A percentile compares a stretch with the other conserved stretches of the same genome.
phyloP scores from a whole-genome alignment of 37 sponge, comb jelly and placozoan genomes.

The Petrosia ficiformis region DNA sequence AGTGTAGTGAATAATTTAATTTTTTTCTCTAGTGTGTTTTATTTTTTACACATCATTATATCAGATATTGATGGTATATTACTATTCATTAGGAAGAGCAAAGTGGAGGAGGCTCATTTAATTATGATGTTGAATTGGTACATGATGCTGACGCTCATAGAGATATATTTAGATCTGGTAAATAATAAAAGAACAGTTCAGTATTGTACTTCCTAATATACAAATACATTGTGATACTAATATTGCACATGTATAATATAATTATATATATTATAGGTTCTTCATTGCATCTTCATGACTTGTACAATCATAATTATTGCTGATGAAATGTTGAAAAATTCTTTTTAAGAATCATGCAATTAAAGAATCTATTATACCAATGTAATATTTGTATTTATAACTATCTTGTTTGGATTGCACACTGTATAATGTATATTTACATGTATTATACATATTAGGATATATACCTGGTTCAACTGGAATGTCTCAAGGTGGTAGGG shows the following conservation, averaged over 20 bases:
- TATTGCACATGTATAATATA: not conserved
- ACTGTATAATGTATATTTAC: no score
- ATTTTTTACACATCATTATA: not conserved
- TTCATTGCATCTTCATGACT: not conserved
- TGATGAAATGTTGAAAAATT: no score
- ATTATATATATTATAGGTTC: not conserved
- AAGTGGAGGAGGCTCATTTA: conserved; percentile 74
- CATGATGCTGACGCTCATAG: conserved; percentile 77
- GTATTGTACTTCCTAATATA: not conserved
- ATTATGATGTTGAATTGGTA: conserved; percentile 89
- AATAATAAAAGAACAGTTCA: no score
- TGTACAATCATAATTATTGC: no score
- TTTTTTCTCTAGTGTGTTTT: not conserved
- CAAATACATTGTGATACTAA: not conserved
- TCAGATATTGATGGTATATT: no score
- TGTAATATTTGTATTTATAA: no score
- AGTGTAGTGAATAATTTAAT: no score
- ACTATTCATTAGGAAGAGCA: conserved; percentile 98
- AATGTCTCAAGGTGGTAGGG: not conserved
- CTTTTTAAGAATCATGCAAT: no score
- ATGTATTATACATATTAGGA: no score
- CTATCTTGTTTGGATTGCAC: no score
- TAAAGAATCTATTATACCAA: no score
- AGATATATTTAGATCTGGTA: conserved; percentile 73
- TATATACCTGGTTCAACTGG: no score